Evolutionary conservation across 1,140 invertebrate species (phyloP).

Genomic region (Danaus plexippus): DNA sequence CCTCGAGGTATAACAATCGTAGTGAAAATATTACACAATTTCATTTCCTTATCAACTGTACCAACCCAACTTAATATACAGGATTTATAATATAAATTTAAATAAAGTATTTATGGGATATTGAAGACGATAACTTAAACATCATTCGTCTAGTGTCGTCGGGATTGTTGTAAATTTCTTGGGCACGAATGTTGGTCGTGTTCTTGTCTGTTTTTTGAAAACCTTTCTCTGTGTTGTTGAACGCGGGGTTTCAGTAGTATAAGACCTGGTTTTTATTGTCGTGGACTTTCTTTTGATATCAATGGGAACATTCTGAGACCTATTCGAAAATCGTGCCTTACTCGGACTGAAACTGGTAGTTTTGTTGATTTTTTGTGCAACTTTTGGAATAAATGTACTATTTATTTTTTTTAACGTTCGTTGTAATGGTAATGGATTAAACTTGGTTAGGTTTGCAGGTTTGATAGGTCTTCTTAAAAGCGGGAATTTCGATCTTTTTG

Average conservation of each 20-base stretch:
- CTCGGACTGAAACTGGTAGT: conserved; percentile 50
- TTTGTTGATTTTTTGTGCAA: conserved; percentile 50
- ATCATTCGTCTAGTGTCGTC: conserved; percentile 37
- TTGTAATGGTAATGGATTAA: conserved; percentile 23
- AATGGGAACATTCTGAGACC: conserved; percentile 62
- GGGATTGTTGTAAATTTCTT: conserved; percentile 42
- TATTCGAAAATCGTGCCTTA: conserved; percentile 49
- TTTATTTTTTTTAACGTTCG: conserved; percentile 40
- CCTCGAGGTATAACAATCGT: conserved; percentile 15
- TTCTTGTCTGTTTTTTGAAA: conserved; percentile 53
- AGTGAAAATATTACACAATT: conserved; percentile 17
- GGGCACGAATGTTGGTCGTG: conserved; percentile 56
- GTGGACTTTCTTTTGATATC: conserved; percentile 48
- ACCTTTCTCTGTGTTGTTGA: conserved; percentile 54
- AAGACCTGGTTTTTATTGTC: conserved; percentile 36
- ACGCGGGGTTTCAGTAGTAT: conserved; percentile 48
- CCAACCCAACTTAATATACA: conserved; percentile 24
- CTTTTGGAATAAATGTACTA: conserved; percentile 30
- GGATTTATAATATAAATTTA: conserved; percentile 6
- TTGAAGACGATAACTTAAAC: conserved; percentile 22
- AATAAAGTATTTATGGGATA: conserved; percentile 5
- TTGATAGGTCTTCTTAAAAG: conserved; percentile 54
- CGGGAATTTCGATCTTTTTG: conserved; percentile 57
- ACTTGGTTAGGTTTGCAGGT: conserved; percentile 44
- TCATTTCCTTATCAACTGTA: conserved; percentile 20